Conservation (phyloP, 2,113 vertebrate species). For the Hydrolagus affinis region DNA sequence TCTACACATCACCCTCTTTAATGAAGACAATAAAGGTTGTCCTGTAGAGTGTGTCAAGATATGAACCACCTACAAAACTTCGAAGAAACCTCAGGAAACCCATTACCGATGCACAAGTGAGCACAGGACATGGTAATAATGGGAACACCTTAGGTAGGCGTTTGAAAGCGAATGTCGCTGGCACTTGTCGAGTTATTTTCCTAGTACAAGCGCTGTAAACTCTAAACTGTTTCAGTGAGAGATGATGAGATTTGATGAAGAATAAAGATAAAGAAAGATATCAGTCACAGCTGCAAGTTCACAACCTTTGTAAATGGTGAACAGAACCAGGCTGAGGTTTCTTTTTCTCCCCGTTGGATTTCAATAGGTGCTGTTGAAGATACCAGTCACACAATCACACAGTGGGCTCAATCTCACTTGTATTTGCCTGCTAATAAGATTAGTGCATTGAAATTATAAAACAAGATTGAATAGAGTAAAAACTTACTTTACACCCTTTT, state of each 20-base stretch:
- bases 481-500: too few relatives aligned
- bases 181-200: constrained; percentile 19
- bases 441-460: neutral
- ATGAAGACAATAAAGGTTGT: neutral
- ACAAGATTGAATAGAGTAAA: neutral
- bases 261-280: constrained; percentile 5
- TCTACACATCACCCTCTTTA: neutral
- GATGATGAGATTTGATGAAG: constrained; percentile 16
- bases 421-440: neutral
- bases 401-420: neutral
- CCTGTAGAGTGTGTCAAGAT: neutral
- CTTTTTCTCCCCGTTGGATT: neutral
- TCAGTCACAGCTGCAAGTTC: neutral
- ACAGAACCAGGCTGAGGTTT: neutral
- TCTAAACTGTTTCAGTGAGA: constrained; percentile 17
- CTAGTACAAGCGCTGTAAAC: too few relatives aligned
- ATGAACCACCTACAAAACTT: constrained; percentile 17
- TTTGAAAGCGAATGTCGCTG: constrained; percentile 16
- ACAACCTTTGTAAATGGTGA: neutral
- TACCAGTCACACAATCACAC: neutral
- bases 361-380: neutral
- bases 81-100: neutral
- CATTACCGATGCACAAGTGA: constrained; percentile 29
- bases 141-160: constrained; percentile 5
- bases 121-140: neutral